These are phyloP conservation scores for Bilobella aurantiaca DNA, from an alignment of 1,140 invertebrate genomes.

Conservation along the genomic window DNA sequence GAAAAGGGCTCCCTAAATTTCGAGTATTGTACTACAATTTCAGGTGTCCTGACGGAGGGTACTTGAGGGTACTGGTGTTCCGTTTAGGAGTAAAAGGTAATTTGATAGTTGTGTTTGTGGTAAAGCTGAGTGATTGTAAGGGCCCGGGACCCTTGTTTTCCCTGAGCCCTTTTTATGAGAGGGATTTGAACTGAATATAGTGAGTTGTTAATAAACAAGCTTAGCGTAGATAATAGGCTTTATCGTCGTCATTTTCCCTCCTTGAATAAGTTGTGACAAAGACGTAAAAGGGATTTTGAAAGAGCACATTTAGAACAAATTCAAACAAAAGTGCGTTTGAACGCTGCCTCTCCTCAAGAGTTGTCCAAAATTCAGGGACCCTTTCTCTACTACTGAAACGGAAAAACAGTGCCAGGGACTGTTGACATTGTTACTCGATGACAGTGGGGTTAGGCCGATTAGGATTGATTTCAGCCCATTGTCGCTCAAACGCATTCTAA, in stretches of 20 bases:
- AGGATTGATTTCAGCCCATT: slow-evolving; percentile 12
- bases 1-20: neutral
- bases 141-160: neutral
- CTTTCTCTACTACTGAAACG: neutral
- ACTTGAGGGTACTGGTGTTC: neutral
- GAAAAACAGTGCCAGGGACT: neutral
- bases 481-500: neutral
- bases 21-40: neutral
- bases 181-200: neutral
- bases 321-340: neutral
- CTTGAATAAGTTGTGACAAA: slow-evolving; percentile 2
- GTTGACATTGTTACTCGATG: slow-evolving; percentile 5
- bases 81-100: neutral
- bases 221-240: slow-evolving; percentile 1
- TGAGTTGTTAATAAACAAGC: neutral
- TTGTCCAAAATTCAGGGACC: neutral
- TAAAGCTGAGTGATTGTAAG: neutral
- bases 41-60: too few species aligned
- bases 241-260: neutral
- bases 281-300: neutral
- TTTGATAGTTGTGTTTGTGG: slow-evolving; percentile 2
- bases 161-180: neutral
- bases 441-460: slow-evolving; percentile 13
- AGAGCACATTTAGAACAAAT: neutral
- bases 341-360: neutral